Percentiles rank a stretch among this genome's conserved stretches.
phyloP scores from a whole-genome alignment of 2,888 invertebrate species.

The Physocephala rufipes region DNA sequence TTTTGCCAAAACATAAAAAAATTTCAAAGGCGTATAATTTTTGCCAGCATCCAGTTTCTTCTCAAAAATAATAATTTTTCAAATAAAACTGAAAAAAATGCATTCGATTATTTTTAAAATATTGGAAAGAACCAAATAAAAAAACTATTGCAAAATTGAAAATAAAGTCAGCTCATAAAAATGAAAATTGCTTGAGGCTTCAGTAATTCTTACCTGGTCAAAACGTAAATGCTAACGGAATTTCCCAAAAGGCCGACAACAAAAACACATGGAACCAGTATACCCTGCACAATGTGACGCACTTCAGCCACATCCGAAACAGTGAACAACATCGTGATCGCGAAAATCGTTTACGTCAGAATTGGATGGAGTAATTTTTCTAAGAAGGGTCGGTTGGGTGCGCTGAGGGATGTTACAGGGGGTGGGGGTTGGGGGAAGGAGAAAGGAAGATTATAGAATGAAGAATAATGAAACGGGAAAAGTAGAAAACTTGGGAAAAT shows the following conservation, averaged over 20 bases:
- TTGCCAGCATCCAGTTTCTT: too few relatives aligned
- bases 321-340: slow-evolving; percentile 42
- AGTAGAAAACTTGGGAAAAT: not conserved
- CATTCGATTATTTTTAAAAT: not conserved
- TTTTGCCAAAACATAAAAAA: too few relatives aligned
- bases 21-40: too few relatives aligned
- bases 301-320: slow-evolving; percentile 61
- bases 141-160: slow-evolving; percentile 49
- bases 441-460: not conserved
- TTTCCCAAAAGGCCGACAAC: slow-evolving; percentile 77
- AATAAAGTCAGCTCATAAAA: slow-evolving; percentile 55
- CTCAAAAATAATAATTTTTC: not conserved
- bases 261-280: slow-evolving; percentile 73
- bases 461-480: not conserved
- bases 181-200: slow-evolving; percentile 5
- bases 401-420: not conserved
- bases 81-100: not conserved
- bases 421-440: not conserved
- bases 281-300: slow-evolving; percentile 68
- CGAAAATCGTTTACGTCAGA: not conserved
- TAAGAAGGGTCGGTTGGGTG: too few relatives aligned
- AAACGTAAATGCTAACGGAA: slow-evolving; percentile 68
- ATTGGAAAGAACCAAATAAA: not conserved
- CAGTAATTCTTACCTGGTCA: slow-evolving; percentile 67
- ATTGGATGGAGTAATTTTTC: not conserved